Evolutionary conservation across 2,888 invertebrate genomes (phyloP).

Genomic region (Ramazzottius varieornatus): DNA sequence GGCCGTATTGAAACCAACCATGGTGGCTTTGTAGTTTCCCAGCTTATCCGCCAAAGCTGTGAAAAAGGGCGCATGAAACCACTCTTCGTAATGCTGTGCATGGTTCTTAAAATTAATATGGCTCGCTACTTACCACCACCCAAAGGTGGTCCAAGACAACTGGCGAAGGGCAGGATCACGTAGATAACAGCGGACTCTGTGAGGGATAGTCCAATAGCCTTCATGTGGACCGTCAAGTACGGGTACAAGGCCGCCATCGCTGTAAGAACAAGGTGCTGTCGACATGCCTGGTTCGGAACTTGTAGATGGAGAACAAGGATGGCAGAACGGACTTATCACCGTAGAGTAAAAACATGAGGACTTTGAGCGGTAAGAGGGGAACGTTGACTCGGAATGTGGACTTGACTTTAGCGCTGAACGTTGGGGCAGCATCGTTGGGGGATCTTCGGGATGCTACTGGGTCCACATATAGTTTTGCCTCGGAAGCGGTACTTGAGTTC

Average conservation of each 20-base stretch:
- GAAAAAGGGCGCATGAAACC: no score
- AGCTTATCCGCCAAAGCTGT: not conserved
- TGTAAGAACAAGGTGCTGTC: not conserved
- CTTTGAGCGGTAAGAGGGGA: not conserved
- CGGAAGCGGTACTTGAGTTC: no score
- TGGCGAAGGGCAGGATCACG: not conserved
- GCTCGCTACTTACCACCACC: no score
- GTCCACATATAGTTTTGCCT: no score
- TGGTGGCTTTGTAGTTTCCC: not conserved
- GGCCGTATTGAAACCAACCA: not conserved
- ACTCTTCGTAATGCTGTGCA: no score
- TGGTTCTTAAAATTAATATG: no score
- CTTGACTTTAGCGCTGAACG: no score
- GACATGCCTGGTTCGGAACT: no score
- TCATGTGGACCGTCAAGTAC: not conserved
- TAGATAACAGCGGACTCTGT: not conserved
- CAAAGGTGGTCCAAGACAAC: not conserved
- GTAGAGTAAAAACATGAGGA: not conserved
- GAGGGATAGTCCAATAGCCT: not conserved
- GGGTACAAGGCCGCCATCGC: conserved; percentile 2
- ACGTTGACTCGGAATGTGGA: not conserved
- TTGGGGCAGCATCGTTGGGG: no score
- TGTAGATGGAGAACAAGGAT: no score
- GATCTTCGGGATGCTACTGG: no score
- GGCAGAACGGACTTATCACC: not conserved